Base-by-base conservation (phyloP, 2,113 vertebrate species). In the Carassius carassius region DNA sequence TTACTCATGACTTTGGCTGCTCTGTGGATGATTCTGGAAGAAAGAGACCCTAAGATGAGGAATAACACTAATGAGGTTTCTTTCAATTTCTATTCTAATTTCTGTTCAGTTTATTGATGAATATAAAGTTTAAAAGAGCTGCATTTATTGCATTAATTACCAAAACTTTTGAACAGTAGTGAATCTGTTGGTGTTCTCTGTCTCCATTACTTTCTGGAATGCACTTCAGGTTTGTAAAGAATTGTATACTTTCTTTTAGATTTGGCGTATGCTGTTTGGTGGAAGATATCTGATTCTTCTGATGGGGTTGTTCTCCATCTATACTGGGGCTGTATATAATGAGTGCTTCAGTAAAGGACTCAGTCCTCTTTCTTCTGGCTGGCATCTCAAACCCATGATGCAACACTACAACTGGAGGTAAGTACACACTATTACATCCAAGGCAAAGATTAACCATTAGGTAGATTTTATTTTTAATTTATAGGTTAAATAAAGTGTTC, bases 301-400 rank as follows among this genome's bases (percentile, higher is more conserved):
- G 85, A 99, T 99, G 98, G 98, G 98, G 0, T 94, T 96, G n/a
- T 97, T 99, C 91, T 99, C 98, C 8, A 0, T 99, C 91, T 99
- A 99, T 93, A 99, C 98, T 0, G 98, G 97, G 29, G 97, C 97
- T 89, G 93, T 99, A 90, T 99, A 99, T 69, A 84, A 84, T 19
- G 83, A 84, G 62, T 84, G 83, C 62, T 84, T 84, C 83, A 84
- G 83, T 77, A 84, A 78, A 41, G 83, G 83, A 32, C 62, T 84
- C 62, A 78, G 83, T 56, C 83, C 75, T 5, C 7, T 84, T 44
- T 77, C 83, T 62, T 84, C 83, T 56, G 44, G 74, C 83, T 84
- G 83, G 83, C 83, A 95, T 0, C 94, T 97, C 35, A 91, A 92
- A 0, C 87, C 96, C 35, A 99, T 99, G 98, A 96, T 95, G 80